Evolutionary conservation across 2,888 invertebrate genomes (phyloP).

Genomic region (Meteorus colon): DNA sequence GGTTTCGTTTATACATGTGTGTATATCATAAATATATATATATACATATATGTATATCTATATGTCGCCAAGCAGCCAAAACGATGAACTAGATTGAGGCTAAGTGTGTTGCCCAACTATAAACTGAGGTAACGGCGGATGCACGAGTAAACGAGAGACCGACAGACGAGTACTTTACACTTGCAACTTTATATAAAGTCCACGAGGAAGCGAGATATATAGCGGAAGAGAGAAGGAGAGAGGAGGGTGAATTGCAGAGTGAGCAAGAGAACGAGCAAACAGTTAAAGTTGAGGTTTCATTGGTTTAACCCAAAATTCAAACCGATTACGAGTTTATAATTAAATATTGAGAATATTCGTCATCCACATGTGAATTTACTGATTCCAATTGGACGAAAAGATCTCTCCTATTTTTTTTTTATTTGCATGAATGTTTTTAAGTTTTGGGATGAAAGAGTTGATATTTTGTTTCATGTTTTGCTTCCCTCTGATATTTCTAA

Average conservation of each 20-base stretch:
- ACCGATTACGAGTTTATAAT: background rate
- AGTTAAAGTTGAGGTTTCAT: constrained; percentile 31
- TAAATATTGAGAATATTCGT: background rate
- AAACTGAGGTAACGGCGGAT: constrained; percentile 24
- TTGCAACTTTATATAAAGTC: constrained; percentile 17
- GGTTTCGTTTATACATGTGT: background rate
- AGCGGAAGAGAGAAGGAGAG: background rate
- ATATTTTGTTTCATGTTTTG: no score
- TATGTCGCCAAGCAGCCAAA: constrained; percentile 28
- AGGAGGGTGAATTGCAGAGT: background rate
- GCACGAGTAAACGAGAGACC: constrained; percentile 26
- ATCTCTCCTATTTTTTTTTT: no score
- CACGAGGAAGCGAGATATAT: background rate
- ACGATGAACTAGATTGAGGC: constrained; percentile 29
- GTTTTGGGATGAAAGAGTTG: no score
- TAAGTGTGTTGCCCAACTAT: constrained; percentile 36
- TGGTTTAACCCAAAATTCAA: constrained; percentile 32
- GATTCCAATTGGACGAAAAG: background rate
- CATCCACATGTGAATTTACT: background rate
- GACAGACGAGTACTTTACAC: constrained; percentile 15
- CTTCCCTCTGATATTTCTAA: no score
- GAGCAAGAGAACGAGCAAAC: background rate
- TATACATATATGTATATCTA: background rate
- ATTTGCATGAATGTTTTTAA: no score
- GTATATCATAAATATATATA: background rate